A percentile compares a stretch with the other conserved stretches of the same genome.
Conservation (phyloP, 2,888 invertebrate genomes). For the Phengaris alcon region DNA sequence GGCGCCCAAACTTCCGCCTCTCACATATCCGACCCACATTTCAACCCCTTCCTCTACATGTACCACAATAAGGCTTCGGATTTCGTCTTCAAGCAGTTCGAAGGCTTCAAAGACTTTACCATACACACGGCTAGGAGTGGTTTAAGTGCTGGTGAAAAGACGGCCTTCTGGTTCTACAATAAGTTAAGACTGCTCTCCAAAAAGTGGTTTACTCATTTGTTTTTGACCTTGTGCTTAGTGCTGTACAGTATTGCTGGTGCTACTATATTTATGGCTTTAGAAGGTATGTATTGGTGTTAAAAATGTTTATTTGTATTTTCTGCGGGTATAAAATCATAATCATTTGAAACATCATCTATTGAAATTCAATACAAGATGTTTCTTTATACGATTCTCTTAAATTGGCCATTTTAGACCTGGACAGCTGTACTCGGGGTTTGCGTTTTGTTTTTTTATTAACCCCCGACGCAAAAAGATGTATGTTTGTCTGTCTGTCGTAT, state of each 20-base stretch:
- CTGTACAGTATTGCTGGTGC: constrained; percentile 91
- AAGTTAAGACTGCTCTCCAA: constrained; percentile 87
- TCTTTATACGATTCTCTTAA: too few relatives aligned
- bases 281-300: constrained; percentile 79
- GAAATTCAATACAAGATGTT: too few relatives aligned
- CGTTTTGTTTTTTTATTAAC: too few relatives aligned
- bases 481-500: too few relatives aligned
- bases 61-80: constrained; percentile 85
- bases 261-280: constrained; percentile 86
- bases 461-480: too few relatives aligned
- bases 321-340: too few relatives aligned
- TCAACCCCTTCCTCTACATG: constrained; percentile 67
- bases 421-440: too few relatives aligned
- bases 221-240: constrained; percentile 87
- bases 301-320: too few relatives aligned
- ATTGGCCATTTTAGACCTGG: too few relatives aligned
- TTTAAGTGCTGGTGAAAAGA: constrained; percentile 90
- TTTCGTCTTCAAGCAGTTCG: constrained; percentile 89
- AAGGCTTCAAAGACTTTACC: constrained; percentile 88
- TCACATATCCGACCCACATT: constrained; percentile 62
- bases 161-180: constrained; percentile 88
- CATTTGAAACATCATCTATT: too few relatives aligned
- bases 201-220: constrained; percentile 94
- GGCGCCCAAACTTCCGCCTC: constrained; percentile 53
- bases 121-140: constrained; percentile 86